A percentile compares a stretch with the other conserved stretches of the same genome.
Conservation (phyloP, 1,140 invertebrate species). For the Pseudomyrmex dendroicus region DNA sequence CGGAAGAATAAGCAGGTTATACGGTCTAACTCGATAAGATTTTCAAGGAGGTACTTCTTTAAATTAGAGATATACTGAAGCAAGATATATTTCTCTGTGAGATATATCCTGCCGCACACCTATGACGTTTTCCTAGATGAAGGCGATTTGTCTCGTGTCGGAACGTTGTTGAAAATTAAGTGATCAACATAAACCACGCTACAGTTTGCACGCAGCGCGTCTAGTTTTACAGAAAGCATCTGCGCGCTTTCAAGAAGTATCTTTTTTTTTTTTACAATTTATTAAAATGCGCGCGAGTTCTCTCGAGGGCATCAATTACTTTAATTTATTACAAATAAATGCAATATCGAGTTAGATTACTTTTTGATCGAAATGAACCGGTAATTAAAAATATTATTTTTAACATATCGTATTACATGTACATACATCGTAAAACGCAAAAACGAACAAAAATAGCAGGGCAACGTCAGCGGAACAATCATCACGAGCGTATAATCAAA, state of each 20-base stretch:
- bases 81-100: conserved; percentile 23
- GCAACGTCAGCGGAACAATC: conserved; percentile 3
- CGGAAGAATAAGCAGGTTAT: conserved; percentile 36
- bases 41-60: conserved; percentile 48
- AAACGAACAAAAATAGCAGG: too few species aligned
- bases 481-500: conserved; percentile 27
- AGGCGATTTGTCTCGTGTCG: not conserved
- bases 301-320: not conserved
- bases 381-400: too few species aligned
- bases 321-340: not conserved
- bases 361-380: too few species aligned
- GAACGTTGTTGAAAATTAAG: conserved; percentile 4
- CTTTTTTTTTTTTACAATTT: not conserved
- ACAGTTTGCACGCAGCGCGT: not conserved
- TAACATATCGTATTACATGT: too few species aligned
- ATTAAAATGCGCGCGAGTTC: not conserved
- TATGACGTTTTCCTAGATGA: conserved; percentile 6
- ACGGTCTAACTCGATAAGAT: conserved; percentile 42
- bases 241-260: not conserved
- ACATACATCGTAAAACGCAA: too few species aligned
- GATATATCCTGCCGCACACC: conserved; percentile 7
- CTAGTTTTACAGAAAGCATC: not conserved
- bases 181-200: not conserved
- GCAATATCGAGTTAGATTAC: not conserved
- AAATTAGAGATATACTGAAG: conserved; percentile 46